These are phyloP conservation scores for Pantelozetes paolii DNA, from an alignment of 2,888 invertebrate species.

Conservation along the genomic window DNA sequence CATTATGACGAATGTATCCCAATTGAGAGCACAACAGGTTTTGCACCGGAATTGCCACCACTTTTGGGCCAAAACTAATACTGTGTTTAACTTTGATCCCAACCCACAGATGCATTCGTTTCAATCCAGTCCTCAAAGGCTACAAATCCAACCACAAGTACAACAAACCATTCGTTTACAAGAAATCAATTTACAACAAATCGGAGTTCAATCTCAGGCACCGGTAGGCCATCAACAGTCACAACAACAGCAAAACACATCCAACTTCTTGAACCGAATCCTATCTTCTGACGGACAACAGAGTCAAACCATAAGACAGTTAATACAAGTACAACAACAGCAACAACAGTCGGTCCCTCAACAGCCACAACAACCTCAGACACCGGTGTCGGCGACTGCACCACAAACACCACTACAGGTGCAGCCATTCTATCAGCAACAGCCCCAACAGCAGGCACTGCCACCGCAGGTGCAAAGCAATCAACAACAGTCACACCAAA, in stretches of 20 bases:
- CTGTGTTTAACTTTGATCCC: background rate
- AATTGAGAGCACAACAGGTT: conserved; percentile 20
- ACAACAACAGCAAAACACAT: conserved; percentile 27
- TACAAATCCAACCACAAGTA: conserved; percentile 32
- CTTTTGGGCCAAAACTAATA: background rate
- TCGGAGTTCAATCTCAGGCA: conserved; percentile 9
- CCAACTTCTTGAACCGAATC: conserved; percentile 10
- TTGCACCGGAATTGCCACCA: background rate
- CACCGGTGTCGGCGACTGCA: background rate
- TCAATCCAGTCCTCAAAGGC: conserved; percentile 1
- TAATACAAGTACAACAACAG: background rate
- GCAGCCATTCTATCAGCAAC: conserved; percentile 45
- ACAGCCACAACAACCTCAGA: conserved; percentile 38
- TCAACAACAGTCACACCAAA: conserved; percentile 51
- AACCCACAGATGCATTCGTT: background rate
- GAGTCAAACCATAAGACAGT: background rate
- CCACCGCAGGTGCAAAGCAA: conserved; percentile 48
- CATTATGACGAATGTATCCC: conserved; percentile 11
- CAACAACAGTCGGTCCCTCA: conserved; percentile 1
- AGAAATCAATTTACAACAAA: conserved; percentile 29
- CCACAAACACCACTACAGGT: conserved; percentile 21
- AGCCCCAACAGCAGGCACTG: conserved; percentile 49
- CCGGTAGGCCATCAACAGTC: conserved; percentile 33
- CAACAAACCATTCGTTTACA: conserved; percentile 30
- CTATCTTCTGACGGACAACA: background rate